phyloP scores from a whole-genome alignment of 2,888 invertebrate species.

The Diaperis boleti region DNA sequence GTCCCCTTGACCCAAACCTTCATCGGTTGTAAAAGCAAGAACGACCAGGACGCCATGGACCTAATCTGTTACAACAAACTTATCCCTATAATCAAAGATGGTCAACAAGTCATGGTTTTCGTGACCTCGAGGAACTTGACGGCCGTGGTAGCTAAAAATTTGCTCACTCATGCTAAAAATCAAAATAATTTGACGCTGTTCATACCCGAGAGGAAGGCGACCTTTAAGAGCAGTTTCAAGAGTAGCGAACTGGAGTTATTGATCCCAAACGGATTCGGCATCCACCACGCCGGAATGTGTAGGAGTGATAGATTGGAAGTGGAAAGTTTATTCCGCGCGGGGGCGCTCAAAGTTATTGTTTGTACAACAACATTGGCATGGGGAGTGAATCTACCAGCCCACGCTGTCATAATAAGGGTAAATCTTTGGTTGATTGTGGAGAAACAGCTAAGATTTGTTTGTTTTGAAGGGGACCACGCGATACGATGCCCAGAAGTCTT shows the following conservation, averaged over 20 bases:
- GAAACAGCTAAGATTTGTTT: too few relatives aligned
- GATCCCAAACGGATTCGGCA: slow-evolving; percentile 88
- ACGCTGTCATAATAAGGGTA: slow-evolving; percentile 95
- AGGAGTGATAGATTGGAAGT: slow-evolving; percentile 58
- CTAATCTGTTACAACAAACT: slow-evolving; percentile 94
- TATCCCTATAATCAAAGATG: slow-evolving; percentile 82
- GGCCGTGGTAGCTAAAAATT: slow-evolving; percentile 84
- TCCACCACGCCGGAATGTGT: slow-evolving; percentile 95
- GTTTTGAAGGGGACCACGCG: slow-evolving; percentile 89
- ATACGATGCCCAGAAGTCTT: slow-evolving; percentile 95
- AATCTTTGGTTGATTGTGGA: too few relatives aligned
- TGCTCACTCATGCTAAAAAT: slow-evolving; percentile 85
- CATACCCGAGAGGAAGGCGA: slow-evolving; percentile 74
- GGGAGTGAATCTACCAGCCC: slow-evolving; percentile 99
- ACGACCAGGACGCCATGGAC: slow-evolving; percentile 83
- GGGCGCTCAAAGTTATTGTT: slow-evolving; percentile 88
- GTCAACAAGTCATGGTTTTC: slow-evolving; percentile 97
- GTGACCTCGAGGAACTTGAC: slow-evolving; percentile 99
- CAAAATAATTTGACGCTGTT: slow-evolving; percentile 80
- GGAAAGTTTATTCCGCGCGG: slow-evolving; percentile 91
- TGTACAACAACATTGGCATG: slow-evolving; percentile 99
- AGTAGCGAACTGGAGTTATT: slow-evolving; percentile 88
- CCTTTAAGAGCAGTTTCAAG: slow-evolving; percentile 78
- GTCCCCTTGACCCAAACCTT: slow-evolving; percentile 95
- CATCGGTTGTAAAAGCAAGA: slow-evolving; percentile 68